Evolutionary conservation across 2,797 vertebrate species (phyloP).

Genomic region (Falco peregrinus): DNA sequence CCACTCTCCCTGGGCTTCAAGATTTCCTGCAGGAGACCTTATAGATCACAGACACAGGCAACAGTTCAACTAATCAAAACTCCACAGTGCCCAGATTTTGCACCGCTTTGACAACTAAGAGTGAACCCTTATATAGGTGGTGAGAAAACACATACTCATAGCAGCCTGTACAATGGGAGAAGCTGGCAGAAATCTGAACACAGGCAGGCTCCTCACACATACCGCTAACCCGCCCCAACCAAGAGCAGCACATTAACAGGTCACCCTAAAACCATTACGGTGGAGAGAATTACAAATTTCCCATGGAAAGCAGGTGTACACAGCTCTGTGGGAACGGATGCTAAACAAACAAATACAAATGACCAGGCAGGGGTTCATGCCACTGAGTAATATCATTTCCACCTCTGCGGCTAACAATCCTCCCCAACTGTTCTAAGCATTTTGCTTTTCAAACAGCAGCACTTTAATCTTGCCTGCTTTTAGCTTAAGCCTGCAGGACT

Average conservation of each 20-base stretch:
- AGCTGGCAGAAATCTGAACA: background rate
- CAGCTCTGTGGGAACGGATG: background rate
- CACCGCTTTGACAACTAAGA: background rate
- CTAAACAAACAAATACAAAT: background rate
- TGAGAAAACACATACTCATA: background rate
- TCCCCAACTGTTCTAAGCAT: background rate
- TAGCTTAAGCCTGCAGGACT: background rate
- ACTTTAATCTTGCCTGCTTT: background rate
- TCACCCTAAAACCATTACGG: background rate
- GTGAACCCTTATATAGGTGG: background rate
- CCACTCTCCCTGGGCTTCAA: background rate
- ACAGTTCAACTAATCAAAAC: background rate
- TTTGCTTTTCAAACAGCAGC: background rate
- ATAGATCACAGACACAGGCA: background rate
- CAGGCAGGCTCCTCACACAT: fast-evolving
- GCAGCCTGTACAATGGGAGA: background rate
- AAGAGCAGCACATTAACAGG: background rate
- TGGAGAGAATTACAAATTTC: background rate
- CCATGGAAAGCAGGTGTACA: background rate
- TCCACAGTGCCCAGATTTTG: background rate
- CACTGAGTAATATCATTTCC: background rate
- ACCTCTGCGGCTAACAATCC: background rate
- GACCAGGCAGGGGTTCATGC: background rate
- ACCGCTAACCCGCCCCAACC: background rate
- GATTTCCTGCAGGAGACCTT: background rate